These are phyloP conservation scores for Xanthorhoe spadicearia DNA, from an alignment of 2,888 invertebrate genomes.

Conservation along the genomic window DNA sequence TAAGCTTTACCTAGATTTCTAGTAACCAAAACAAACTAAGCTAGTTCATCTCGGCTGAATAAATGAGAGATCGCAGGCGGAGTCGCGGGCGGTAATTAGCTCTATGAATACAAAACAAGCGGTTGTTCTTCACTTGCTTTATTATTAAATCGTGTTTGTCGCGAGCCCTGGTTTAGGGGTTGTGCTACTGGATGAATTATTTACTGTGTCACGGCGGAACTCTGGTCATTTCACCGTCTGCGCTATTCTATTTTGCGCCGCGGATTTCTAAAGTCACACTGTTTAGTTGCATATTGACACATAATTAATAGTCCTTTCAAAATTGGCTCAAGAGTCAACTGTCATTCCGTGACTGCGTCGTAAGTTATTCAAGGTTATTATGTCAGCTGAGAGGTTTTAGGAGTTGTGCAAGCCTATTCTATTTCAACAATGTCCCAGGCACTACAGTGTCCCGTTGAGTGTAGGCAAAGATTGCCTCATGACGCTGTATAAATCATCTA, in stretches of 20 bases:
- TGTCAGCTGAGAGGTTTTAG: too few relatives aligned
- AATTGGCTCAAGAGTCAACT: too few relatives aligned
- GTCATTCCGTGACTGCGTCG: too few relatives aligned
- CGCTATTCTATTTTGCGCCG: background rate
- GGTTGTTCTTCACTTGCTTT: conserved; percentile 25
- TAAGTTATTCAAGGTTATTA: too few relatives aligned
- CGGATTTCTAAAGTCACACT: background rate
- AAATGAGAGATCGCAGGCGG: conserved; percentile 35
- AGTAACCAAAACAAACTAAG: conserved; percentile 6
- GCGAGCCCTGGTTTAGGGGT: conserved; percentile 23
- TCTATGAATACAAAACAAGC: conserved; percentile 51
- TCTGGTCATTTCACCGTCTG: background rate
- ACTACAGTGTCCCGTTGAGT: too few relatives aligned
- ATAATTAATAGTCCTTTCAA: too few relatives aligned
- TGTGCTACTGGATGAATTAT: conserved; percentile 17
- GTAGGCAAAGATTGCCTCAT: too few relatives aligned
- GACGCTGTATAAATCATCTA: too few relatives aligned
- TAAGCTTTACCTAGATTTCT: background rate
- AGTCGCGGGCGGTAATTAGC: conserved; percentile 49
- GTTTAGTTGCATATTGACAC: too few relatives aligned
- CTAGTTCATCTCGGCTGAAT: conserved; percentile 17
- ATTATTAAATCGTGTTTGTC: conserved; percentile 31
- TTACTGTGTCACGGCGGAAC: conserved; percentile 9
- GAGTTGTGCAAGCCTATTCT: too few relatives aligned
- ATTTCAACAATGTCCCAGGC: too few relatives aligned